Evolutionary conservation across 2,113 vertebrate genomes (phyloP).

Genomic region (Pelusios castaneus): DNA sequence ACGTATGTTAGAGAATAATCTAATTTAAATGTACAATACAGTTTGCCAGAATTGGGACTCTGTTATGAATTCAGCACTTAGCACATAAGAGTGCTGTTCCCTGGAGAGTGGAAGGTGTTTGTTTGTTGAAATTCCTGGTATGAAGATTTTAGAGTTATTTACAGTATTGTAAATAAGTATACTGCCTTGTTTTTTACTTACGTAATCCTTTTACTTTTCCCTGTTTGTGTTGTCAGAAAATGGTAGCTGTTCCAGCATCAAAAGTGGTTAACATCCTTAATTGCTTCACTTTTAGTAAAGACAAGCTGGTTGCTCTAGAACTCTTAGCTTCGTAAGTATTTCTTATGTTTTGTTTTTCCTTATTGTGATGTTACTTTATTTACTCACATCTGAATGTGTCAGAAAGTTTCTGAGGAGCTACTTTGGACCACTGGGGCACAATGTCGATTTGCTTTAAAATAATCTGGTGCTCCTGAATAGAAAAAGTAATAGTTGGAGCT

Average conservation of each 20-base stretch:
- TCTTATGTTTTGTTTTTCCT: neutral
- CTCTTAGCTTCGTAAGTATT: constrained; percentile 94
- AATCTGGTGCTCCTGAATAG: neutral
- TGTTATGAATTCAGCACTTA: neutral
- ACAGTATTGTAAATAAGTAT: neutral
- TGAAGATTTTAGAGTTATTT: neutral
- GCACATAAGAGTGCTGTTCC: rapidly evolving
- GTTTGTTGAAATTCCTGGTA: neutral
- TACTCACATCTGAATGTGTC: neutral
- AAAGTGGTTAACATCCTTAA: constrained; percentile 97
- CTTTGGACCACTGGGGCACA: neutral
- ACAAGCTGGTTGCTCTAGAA: constrained; percentile 93
- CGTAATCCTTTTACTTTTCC: neutral
- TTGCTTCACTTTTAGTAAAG: constrained; percentile 97
- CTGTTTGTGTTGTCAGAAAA: constrained; percentile 87
- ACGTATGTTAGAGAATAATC: neutral
- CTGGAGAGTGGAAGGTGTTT: neutral
- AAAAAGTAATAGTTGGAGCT: neutral
- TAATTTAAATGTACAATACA: neutral
- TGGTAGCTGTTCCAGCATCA: constrained; percentile 95
- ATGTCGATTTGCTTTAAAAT: neutral
- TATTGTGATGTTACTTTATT: neutral
- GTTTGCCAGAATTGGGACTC: neutral
- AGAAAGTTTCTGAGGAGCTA: neutral
- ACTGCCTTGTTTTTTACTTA: neutral